Conservation (phyloP, 2,113 vertebrate species). For the Platycercus adscitus region DNA sequence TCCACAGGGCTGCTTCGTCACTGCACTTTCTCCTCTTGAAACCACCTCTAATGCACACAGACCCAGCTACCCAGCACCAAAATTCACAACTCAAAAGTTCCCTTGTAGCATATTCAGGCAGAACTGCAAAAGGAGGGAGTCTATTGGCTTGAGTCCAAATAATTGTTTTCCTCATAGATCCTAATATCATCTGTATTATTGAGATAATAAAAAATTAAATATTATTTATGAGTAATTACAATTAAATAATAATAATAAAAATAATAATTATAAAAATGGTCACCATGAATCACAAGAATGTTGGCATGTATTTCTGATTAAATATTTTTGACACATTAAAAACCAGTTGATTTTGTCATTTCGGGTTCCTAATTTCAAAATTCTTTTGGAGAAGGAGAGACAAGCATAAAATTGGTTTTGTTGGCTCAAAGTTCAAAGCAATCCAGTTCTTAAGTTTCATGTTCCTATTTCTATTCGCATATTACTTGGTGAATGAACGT, state of each 20-base stretch:
- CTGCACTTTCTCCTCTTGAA: neutral
- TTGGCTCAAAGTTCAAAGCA: neutral
- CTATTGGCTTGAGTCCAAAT: neutral
- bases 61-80: neutral
- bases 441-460: neutral
- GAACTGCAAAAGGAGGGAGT: neutral
- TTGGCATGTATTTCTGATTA: neutral
- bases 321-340: neutral
- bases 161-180: neutral
- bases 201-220: neutral
- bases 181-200: neutral
- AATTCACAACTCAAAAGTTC: neutral
- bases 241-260: neutral
- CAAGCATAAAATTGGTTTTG: neutral
- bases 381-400: neutral
- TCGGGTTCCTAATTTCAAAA: neutral
- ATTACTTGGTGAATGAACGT: neutral
- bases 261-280: neutral
- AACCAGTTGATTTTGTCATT: neutral
- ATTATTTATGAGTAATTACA: neutral
- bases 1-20: neutral
- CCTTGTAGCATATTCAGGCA: neutral
- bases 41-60: neutral
- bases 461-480: neutral
- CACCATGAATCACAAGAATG: neutral